Evolutionary conservation across 2,113 vertebrate genomes (phyloP), one percentile per base, ranked within the genome.

Genomic region (Dermatemys mawii): DNA sequence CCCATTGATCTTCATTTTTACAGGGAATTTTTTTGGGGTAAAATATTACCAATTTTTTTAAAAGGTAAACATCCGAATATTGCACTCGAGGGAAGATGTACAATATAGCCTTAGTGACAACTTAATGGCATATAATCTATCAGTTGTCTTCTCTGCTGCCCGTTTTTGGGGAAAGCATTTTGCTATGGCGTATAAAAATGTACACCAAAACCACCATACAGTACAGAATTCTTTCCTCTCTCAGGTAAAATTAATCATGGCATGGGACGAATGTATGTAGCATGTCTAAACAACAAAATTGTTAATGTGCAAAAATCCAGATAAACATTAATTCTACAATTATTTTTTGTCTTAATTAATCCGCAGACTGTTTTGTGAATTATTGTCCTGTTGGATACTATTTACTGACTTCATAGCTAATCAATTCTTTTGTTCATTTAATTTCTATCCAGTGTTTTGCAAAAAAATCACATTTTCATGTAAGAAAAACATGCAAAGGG

Each of bases 51-150:
- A 7, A 0, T 10, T 93, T 93, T 93, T 89, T 95, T 57, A 92
- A 96, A 93, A 95, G 84, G 94, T 88, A 94, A 97, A 89, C 93
- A 96, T 95, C 88, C 78, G 79, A 46, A 90, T 94, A 95, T 93
- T 96, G 90, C 83, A 96, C 97, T 95, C 67, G 0, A 57, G 97
- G 96, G 97, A 96, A 96, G 88, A 96, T 94, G 84, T 67, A 97
- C 87, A 81, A 78, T 24, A 50, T 84, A 93, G 73, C 83, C 9
- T 14, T 95, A 95, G 93, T 96, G 96, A 96, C 96, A 97, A 93
- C 88, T 96, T 96, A 96, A 97, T 96, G 95, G 94, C 88, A 73
- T 93, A 92, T 75, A 96, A 93, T 97, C 95, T 96, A 94, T 96
- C 95, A 96, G 89, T 88, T 88, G 91, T 93, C 94, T 97, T 80